Conservation (phyloP, 2,797 vertebrate genomes). For the Strix occidentalis region DNA sequence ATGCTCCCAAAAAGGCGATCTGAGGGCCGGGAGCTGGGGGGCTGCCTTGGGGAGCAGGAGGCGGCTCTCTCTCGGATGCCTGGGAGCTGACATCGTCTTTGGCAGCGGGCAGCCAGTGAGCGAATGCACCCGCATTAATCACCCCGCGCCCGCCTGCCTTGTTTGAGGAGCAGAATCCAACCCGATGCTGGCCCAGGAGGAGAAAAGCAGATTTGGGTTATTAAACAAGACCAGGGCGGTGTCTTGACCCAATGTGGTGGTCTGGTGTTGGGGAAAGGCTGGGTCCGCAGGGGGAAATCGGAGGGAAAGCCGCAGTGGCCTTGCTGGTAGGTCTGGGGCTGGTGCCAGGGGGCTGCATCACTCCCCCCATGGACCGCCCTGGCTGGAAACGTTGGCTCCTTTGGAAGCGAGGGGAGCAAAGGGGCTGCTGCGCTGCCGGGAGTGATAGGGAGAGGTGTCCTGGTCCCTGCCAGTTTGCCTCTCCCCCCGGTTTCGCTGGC, state of each 20-base stretch:
- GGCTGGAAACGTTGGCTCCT: neutral
- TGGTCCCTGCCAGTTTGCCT: neutral
- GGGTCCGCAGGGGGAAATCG: no score
- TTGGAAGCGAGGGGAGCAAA: neutral
- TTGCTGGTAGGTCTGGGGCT: neutral
- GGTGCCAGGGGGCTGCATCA: no score
- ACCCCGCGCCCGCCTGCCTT: neutral
- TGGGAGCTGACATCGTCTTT: slow-evolving; percentile 47
- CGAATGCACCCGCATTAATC: neutral
- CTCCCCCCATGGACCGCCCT: no score
- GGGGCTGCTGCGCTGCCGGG: accelerated
- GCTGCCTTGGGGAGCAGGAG: neutral
- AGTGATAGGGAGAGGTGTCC: no score
- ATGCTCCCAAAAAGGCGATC: neutral
- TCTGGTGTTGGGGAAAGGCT: neutral
- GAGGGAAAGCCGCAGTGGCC: neutral
- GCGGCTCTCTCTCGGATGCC: neutral
- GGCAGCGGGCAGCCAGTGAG: neutral
- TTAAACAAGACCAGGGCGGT: neutral
- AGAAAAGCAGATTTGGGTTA: neutral
- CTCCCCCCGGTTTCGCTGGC: accelerated
- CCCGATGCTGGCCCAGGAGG: neutral
- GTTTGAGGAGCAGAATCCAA: neutral
- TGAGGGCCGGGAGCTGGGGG: neutral
- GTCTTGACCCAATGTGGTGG: neutral